Percentiles rank a stretch among this genome's conserved stretches.
Conservation (phyloP, 2,888 invertebrate genomes). For the Epicampocera succincta region DNA sequence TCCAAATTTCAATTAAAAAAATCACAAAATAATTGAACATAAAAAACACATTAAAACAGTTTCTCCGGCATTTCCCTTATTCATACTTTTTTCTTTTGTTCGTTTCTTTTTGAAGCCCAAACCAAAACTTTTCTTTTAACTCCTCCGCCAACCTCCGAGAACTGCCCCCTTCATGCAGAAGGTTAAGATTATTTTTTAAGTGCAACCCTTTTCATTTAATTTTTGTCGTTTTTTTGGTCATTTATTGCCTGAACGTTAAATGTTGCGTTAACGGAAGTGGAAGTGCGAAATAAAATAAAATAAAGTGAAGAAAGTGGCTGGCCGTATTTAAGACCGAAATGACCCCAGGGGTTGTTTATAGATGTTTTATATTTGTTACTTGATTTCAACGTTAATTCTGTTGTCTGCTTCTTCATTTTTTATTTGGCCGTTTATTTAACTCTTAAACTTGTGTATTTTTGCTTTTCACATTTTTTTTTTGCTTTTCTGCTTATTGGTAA, state of each 20-base stretch:
- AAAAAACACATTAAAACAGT: conserved; percentile 72
- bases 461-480: not conserved
- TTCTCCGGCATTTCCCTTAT: conserved; percentile 32
- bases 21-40: conserved; percentile 71
- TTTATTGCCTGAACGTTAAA: conserved; percentile 64
- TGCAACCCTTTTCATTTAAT: conserved; percentile 53
- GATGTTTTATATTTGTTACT: conserved; percentile 63
- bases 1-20: conserved; percentile 64
- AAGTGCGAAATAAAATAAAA: conserved; percentile 58
- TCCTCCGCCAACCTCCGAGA: conserved; percentile 11
- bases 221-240: conserved; percentile 16
- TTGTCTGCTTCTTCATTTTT: conserved; percentile 26
- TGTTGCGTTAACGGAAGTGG: conserved; percentile 68
- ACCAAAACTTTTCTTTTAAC: conserved; percentile 62
- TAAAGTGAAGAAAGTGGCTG: conserved; percentile 30
- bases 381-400: conserved; percentile 51
- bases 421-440: conserved; percentile 51
- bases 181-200: conserved; percentile 8
- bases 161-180: not conserved
- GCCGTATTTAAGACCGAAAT: conserved; percentile 63
- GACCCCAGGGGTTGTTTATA: conserved; percentile 65
- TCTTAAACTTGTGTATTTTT: not conserved
- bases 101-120: conserved; percentile 6
- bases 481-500: conserved; percentile 29
- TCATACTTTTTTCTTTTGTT: not conserved